phyloP scores from a whole-genome alignment of 2,797 vertebrate genomes.

The Salarias fasciatus region DNA sequence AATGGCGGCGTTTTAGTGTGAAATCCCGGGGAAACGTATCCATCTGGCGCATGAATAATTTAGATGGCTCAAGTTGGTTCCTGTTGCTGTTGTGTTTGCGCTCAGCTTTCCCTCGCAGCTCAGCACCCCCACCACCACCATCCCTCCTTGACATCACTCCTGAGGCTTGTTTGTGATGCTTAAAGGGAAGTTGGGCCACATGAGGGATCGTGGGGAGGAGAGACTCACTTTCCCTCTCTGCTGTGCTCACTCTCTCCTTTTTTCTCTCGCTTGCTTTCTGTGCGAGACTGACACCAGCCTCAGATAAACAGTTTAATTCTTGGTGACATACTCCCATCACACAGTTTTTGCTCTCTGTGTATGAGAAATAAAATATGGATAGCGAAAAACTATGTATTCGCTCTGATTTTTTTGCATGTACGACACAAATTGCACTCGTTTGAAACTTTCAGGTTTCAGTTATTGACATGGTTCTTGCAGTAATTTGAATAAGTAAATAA shows the following conservation, averaged over 20 bases:
- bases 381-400: conserved; percentile 1
- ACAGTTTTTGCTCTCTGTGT: neutral
- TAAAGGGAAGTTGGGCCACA: conserved; percentile 83
- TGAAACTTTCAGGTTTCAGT: conserved; percentile 46
- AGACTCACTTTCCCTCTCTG: conserved; percentile 62
- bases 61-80: conserved; percentile 99
- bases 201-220: conserved; percentile 75
- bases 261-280: conserved; percentile 16
- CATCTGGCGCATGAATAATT: conserved; percentile 99
- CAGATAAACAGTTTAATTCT: conserved; percentile 61
- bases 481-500: too few species aligned
- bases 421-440: conserved; percentile 31
- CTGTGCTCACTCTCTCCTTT: conserved; percentile 57
- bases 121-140: conserved; percentile 73
- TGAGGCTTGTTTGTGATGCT: conserved; percentile 85
- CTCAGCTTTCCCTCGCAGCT: conserved; percentile 78
- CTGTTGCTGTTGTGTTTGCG: conserved; percentile 95
- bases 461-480: conserved; percentile 38
- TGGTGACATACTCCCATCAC: conserved; percentile 40
- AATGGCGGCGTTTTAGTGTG: conserved; percentile 80
- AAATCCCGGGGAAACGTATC: conserved; percentile 95
- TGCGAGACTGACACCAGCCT: conserved; percentile 42
- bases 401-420: conserved; percentile 18
- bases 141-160: conserved; percentile 85
- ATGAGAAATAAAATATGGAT: conserved; percentile 10